Evolutionary conservation across 2,888 invertebrate species (phyloP), one percentile per base, ranked within the genome.

Genomic region (Ectemnius continuus): DNA sequence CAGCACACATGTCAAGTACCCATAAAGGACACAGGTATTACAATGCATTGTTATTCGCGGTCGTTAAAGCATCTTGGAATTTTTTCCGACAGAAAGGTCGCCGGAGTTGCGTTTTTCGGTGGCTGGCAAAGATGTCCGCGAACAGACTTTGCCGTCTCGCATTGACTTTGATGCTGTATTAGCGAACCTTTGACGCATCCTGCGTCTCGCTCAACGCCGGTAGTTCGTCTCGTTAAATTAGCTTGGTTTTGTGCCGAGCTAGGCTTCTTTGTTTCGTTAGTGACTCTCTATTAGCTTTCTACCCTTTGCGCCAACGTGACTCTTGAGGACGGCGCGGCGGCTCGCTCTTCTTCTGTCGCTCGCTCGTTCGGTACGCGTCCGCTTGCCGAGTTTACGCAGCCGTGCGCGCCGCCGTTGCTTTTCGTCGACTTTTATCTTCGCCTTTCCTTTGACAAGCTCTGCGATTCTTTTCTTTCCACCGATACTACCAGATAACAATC

Each of bases 161-260:
- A 2, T 52, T 52, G 14, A 52, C 52, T 52, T 52, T 52, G 52
- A 52, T 52, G n/a, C 52, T 5, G n/a, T 52, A 52, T 52, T 52
- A 52, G 52, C 52, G 52, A 11, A 5, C 16, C 52, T 52, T 52
- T 52, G 52, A 52, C 52, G 52, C 16, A 52, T 52, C 14, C n/a
- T 52, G 1, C 16, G 52, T 16, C 16, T 52, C 8, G 2, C n/a
- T 16, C 14, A 14, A 8, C 36, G 36, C 14, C 16, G 52, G n/a
- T 16, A 52, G n/a, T 14, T 16, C 16, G 52, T 52, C 52, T 52
- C 52, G 52, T 52, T 52, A 52, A 52, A 52, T 52, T 52, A 52
- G 16, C 52, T 52, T 52, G 8, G 52, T 52, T 52, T 52, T 4
- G 16, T 16, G n/a, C 52, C 8, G n/a, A 16, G 48, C n/a, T 4